Evolutionary conservation across 2,797 vertebrate species (phyloP).

Genomic region (Sorex maritimensis): DNA sequence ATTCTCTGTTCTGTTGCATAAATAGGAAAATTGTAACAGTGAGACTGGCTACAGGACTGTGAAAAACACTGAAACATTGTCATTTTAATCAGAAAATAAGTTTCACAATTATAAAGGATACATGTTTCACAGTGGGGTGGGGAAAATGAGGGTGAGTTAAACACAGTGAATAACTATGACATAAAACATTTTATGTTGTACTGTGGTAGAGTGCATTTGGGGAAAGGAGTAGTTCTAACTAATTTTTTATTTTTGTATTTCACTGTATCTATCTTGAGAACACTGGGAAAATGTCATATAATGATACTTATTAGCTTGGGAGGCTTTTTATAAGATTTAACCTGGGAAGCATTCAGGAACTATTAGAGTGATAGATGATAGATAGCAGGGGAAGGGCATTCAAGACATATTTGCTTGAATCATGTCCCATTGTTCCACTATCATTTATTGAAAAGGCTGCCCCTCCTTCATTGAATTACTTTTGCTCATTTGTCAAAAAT

Average conservation of each 20-base stretch:
- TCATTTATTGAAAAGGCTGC: conserved; percentile 24
- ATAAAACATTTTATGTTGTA: conserved; percentile 35
- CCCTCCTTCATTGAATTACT: conserved; percentile 16
- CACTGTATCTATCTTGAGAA: conserved; percentile 30
- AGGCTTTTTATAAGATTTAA: conserved; percentile 46
- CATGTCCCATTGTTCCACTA: not conserved
- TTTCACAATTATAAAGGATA: not conserved
- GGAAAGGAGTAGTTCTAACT: conserved; percentile 9
- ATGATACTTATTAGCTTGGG: conserved; percentile 58
- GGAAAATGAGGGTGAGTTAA: conserved; percentile 10
- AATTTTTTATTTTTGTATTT: conserved; percentile 25
- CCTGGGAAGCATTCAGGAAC: conserved; percentile 34
- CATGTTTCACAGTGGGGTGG: conserved; percentile 14
- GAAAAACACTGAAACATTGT: conserved; percentile 16
- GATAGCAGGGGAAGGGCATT: not conserved
- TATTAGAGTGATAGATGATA: conserved; percentile 38
- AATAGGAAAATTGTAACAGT: conserved; percentile 40
- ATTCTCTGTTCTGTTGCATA: conserved; percentile 9
- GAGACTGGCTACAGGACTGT: not conserved
- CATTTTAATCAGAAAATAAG: conserved; percentile 39
- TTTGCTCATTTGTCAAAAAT: conserved; percentile 62
- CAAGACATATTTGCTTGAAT: conserved; percentile 15
- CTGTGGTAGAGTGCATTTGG: conserved; percentile 32
- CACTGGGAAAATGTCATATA: conserved; percentile 61
- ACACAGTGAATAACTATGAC: conserved; percentile 25